Base-by-base conservation (phyloP, 2,113 vertebrate genomes). In the Sula dactylatra region DNA sequence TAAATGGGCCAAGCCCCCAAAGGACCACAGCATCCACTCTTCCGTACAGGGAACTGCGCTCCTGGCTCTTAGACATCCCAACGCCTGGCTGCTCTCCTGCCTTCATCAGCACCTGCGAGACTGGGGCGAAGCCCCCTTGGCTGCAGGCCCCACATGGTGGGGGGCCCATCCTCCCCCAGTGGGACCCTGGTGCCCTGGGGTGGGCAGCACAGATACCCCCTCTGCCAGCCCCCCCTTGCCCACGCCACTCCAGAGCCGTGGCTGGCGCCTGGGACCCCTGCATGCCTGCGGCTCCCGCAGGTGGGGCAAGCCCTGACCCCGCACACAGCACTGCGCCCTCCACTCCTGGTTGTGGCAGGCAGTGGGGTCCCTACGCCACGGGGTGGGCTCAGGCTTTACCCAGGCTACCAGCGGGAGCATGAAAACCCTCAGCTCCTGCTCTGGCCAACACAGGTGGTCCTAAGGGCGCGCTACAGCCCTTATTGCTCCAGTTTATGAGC, bases 351-450 rank as follows among this genome's bases (percentile, higher is more conserved):
- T 6, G 8, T 4, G 11, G 21, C 36, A 32, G 27, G 50, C 38
- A 34, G 52, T 1, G 12, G 38, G 49, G 40, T 38, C 49, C 49
- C 49, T 14, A 6, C 1, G 5, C n/a, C 32, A n/a, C 4, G 0
- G 72, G 31, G 40, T 16, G 72, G 54, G 54, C 40, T 74, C 72
- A 27, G 54, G 40, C 54, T 56, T 74, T 20, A 56, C 52, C 71
- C 40, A 15, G 31, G 38, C 38, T 54, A 34, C 67, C 6, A 4
- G 47, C 2, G 2, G 47, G 19, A 71, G 69, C 47, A 17, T 29
- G 13, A 36, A 36, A 70, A 49, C 11, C 25, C 47, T 29, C 4
- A 6, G 26, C 25, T 50, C 25, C 69, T 38, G 47, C 69, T 38
- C 49, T 40, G 70, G 36, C 36, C 49, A 32, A 6, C 20, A 21